Evolutionary conservation across 2,888 invertebrate genomes (phyloP).

Genomic region (Smittia sp.): DNA sequence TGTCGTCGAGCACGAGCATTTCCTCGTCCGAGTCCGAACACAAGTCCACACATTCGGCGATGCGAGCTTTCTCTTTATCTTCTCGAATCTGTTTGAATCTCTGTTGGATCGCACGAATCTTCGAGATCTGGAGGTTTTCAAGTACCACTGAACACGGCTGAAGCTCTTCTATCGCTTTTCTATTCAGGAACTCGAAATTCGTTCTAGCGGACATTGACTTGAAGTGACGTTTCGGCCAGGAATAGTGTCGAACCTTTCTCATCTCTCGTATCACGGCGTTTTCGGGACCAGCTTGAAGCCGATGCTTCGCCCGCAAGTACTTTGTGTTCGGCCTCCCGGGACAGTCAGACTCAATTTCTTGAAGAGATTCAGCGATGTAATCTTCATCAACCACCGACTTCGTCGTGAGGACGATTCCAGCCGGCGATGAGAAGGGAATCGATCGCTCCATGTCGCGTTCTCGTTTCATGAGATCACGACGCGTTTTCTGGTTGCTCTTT

Average conservation of each 20-base stretch:
- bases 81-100: not conserved
- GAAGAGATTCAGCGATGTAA: not conserved
- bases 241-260: slow-evolving; percentile 23
- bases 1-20: not conserved
- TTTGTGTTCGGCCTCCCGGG: not conserved
- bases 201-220: slow-evolving; percentile 49
- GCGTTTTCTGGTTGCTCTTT: not conserved
- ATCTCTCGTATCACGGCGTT: not conserved
- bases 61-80: not conserved
- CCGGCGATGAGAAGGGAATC: slow-evolving; percentile 30
- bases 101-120: not conserved
- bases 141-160: slow-evolving; percentile 51
- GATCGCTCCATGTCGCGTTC: not conserved
- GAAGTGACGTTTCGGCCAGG: slow-evolving; percentile 50
- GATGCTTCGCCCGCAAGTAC: not conserved
- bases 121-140: slow-evolving; percentile 47
- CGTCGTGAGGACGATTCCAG: slow-evolving; percentile 15
- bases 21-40: slow-evolving; percentile 24
- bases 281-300: not conserved
- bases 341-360: slow-evolving; percentile 3
- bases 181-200: slow-evolving; percentile 51
- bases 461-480: not conserved
- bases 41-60: not conserved
- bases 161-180: slow-evolving; percentile 49
- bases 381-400: not conserved